Conservation (phyloP, 2,888 invertebrate genomes). For the Megastigmus dorsalis region DNA sequence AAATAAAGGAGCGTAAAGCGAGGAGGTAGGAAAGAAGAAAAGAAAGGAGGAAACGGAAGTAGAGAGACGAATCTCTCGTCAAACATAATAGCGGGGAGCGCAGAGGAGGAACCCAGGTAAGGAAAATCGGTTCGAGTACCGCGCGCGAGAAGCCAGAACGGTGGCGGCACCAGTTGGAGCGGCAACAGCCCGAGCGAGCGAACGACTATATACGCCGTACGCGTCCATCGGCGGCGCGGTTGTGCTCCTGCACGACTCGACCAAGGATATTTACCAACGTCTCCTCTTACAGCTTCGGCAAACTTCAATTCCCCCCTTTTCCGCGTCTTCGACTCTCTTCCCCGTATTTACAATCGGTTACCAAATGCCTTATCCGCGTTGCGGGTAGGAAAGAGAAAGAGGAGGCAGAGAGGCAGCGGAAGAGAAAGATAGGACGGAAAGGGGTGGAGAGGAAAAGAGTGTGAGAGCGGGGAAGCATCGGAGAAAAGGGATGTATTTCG, state of each 20-base stretch:
- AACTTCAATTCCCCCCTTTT: constrained; percentile 63
- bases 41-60: neutral
- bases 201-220: neutral
- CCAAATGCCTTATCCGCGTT: constrained; percentile 61
- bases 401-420: too few species aligned
- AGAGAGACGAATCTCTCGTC: neutral
- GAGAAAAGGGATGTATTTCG: too few species aligned
- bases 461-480: too few species aligned
- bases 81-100: constrained; percentile 6
- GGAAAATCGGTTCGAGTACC: constrained; percentile 29
- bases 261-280: constrained; percentile 64
- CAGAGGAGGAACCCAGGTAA: neutral
- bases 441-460: too few species aligned
- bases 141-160: neutral
- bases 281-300: constrained; percentile 65
- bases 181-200: neutral
- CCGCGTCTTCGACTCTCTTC: constrained; percentile 22
- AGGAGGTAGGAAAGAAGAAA: neutral
- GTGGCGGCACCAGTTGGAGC: too few species aligned
- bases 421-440: too few species aligned
- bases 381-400: too few species aligned
- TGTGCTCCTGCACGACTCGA: too few species aligned
- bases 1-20: neutral
- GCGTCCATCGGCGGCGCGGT: neutral
- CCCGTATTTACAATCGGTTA: constrained; percentile 66